Percentiles rank a stretch among this genome's conserved stretches.
Evolutionary conservation across 2,888 invertebrate genomes (phyloP).

Genomic region (Aleiodes alternator): DNA sequence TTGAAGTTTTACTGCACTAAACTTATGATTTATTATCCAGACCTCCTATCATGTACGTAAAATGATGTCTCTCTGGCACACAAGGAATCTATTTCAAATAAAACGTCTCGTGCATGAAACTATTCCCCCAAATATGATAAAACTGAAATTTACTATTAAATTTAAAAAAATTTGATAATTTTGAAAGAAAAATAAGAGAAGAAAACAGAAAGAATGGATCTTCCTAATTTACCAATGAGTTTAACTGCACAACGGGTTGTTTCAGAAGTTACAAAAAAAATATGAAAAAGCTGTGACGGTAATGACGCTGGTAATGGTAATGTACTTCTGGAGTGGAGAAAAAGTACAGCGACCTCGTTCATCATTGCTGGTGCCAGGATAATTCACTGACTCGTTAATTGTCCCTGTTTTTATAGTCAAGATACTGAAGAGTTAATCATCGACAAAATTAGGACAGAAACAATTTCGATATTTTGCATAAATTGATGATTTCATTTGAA

Average conservation of each 20-base stretch:
- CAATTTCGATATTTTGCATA: too few relatives aligned
- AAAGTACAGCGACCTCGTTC: conserved; percentile 40
- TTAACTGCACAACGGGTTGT: conserved; percentile 21
- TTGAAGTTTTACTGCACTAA: background rate
- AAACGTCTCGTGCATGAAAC: background rate
- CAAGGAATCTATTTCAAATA: conserved; percentile 11
- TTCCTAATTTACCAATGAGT: background rate
- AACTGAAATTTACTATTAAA: background rate
- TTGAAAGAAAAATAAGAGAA: too few relatives aligned
- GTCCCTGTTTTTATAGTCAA: background rate
- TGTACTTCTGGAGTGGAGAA: conserved; percentile 7
- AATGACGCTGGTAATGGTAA: conserved; percentile 39
- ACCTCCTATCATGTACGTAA: conserved; percentile 7
- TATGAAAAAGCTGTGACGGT: conserved; percentile 30
- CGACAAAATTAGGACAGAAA: too few relatives aligned
- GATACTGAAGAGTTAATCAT: too few relatives aligned
- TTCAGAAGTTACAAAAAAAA: conserved; percentile 2
- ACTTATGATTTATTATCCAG: conserved; percentile 11
- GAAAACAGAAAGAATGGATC: too few relatives aligned
- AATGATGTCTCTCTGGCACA: conserved; percentile 17
- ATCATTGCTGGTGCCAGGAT: conserved; percentile 36
- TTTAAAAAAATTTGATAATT: background rate
- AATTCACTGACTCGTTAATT: conserved; percentile 28
- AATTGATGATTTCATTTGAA: too few relatives aligned
- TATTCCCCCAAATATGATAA: background rate